Evolutionary conservation across 1,140 invertebrate species (phyloP).

Genomic region (Papilio helenus): DNA sequence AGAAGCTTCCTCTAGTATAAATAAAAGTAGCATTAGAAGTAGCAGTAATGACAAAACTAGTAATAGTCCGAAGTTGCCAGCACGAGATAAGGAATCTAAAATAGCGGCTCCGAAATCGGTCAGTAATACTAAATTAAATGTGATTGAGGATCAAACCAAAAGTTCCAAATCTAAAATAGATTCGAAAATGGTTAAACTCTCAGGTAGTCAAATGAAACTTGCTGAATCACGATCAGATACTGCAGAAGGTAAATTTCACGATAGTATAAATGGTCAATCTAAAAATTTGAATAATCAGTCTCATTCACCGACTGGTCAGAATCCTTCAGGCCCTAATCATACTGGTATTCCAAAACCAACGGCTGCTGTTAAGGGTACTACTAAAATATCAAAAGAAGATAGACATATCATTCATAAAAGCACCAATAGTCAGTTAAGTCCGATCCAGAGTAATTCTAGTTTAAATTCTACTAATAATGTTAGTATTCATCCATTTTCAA

Average conservation of each 20-base stretch:
- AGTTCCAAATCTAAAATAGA: slow-evolving; percentile 69
- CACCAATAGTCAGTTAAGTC: slow-evolving; percentile 81
- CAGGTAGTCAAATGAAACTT: slow-evolving; percentile 79
- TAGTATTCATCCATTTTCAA: slow-evolving; percentile 75
- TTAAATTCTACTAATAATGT: slow-evolving; percentile 81
- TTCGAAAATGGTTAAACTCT: slow-evolving; percentile 78
- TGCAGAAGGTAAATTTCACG: slow-evolving; percentile 59
- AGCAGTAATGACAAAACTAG: slow-evolving; percentile 75
- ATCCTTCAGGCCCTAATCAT: slow-evolving; percentile 64
- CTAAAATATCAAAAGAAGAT: slow-evolving; percentile 85
- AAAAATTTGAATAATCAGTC: slow-evolving; percentile 60
- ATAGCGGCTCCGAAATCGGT: slow-evolving; percentile 76
- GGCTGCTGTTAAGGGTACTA: slow-evolving; percentile 94
- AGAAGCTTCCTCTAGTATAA: slow-evolving; percentile 70
- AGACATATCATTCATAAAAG: slow-evolving; percentile 74
- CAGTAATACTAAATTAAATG: slow-evolving; percentile 78
- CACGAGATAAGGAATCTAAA: slow-evolving; percentile 81
- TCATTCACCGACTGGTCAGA: slow-evolving; percentile 61
- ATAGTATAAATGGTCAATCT: slow-evolving; percentile 50
- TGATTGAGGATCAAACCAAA: slow-evolving; percentile 72
- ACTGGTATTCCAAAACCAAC: slow-evolving; percentile 95
- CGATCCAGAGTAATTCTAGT: slow-evolving; percentile 84
- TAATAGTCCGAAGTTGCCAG: slow-evolving; percentile 80
- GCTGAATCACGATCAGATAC: slow-evolving; percentile 64
- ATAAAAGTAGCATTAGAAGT: slow-evolving; percentile 65